phyloP scores from a whole-genome alignment of 2,888 invertebrate species.

The Catocala nupta region DNA sequence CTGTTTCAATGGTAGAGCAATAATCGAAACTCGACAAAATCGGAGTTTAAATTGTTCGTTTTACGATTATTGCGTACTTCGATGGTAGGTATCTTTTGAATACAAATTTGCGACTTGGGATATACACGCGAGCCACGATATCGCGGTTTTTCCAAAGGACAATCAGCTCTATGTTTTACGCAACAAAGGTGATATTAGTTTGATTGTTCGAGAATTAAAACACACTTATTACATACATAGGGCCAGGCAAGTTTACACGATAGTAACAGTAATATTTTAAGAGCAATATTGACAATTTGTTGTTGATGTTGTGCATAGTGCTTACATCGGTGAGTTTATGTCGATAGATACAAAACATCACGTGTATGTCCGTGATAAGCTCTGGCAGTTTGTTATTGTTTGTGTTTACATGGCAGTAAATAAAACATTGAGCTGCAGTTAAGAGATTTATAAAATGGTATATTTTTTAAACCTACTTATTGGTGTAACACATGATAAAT shows the following conservation, averaged over 20 bases:
- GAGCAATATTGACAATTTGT: slow-evolving; percentile 61
- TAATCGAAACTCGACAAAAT: slow-evolving; percentile 77
- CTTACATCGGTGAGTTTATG: slow-evolving; percentile 53
- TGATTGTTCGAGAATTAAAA: slow-evolving; percentile 24
- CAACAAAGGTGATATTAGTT: slow-evolving; percentile 28
- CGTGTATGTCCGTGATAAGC: slow-evolving; percentile 44
- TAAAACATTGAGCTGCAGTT: slow-evolving; percentile 4
- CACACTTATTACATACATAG: slow-evolving; percentile 59
- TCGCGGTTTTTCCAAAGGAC: slow-evolving; percentile 26
- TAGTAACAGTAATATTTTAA: slow-evolving; percentile 71
- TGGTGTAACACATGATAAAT: too few relatives aligned
- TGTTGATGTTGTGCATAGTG: slow-evolving; percentile 55
- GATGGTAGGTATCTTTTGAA: slow-evolving; percentile 80
- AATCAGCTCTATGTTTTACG: slow-evolving; percentile 31
- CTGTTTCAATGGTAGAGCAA: slow-evolving; percentile 62
- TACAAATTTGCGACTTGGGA: slow-evolving; percentile 75
- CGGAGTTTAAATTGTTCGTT: slow-evolving; percentile 80
- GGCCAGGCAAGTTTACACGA: slow-evolving; percentile 64
- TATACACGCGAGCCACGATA: slow-evolving; percentile 68
- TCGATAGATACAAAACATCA: slow-evolving; percentile 48
- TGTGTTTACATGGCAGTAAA: slow-evolving; percentile 30
- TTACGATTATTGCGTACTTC: slow-evolving; percentile 81
- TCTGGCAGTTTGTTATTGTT: slow-evolving; percentile 41
- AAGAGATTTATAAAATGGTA: not conserved
- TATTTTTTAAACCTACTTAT: too few relatives aligned